These are phyloP conservation scores for Pithys albifrons DNA, from an alignment of 2,113 vertebrate genomes.

Conservation along the genomic window DNA sequence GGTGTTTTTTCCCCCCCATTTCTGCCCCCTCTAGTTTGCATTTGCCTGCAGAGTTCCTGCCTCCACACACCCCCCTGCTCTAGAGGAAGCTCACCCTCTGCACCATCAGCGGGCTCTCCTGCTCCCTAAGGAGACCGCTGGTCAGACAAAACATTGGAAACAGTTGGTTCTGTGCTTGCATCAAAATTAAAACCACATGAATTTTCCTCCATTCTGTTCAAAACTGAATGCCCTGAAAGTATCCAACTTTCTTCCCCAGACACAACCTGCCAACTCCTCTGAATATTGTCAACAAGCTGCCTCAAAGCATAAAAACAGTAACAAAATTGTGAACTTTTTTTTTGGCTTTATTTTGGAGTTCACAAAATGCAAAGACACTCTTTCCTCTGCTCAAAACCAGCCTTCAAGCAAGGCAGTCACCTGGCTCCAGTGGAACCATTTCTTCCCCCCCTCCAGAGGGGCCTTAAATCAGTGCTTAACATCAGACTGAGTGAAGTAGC, in stretches of 20 bases:
- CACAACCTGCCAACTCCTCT: background rate
- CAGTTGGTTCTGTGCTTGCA: background rate
- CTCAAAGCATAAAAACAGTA: background rate
- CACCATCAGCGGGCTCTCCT: background rate
- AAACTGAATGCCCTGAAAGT: background rate
- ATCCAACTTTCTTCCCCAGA: background rate
- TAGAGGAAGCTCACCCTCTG: background rate
- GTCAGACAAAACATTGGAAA: background rate
- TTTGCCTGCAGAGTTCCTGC: background rate
- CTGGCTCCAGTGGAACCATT: background rate
- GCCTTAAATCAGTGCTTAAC: background rate
- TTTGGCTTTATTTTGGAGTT: background rate
- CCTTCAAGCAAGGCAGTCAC: background rate
- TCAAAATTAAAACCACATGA: background rate
- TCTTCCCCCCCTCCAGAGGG: rapidly evolving
- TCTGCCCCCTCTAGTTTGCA: background rate
- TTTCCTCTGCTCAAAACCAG: background rate
- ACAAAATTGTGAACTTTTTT: background rate
- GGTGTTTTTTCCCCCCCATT: background rate
- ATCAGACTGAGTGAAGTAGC: slow-evolving; percentile 4
- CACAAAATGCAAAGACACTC: background rate
- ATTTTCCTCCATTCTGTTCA: background rate
- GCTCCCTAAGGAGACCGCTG: rapidly evolving
- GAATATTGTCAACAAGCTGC: background rate
- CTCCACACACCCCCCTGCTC: background rate